Evolutionary conservation across 2,888 invertebrate species (phyloP).

Genomic region (Ichneumoninae sp.): DNA sequence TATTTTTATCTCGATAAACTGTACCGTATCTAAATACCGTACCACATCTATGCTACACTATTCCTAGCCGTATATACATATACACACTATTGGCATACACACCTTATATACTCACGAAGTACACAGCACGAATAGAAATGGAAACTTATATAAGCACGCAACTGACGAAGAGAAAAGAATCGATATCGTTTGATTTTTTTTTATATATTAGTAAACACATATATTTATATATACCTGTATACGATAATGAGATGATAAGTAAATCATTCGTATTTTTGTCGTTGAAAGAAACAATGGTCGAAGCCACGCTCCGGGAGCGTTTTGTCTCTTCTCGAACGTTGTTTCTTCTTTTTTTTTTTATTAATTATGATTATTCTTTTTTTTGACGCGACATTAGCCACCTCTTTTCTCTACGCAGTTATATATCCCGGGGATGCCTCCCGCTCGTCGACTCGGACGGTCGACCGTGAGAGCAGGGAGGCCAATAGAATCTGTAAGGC

Average conservation of each 20-base stretch:
- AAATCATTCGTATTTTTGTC: slow-evolving; percentile 21
- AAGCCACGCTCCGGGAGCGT: slow-evolving; percentile 28
- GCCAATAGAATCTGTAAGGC: slow-evolving; percentile 75
- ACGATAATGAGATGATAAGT: slow-evolving; percentile 18
- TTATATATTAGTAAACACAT: slow-evolving; percentile 23
- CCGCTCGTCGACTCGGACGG: slow-evolving; percentile 61
- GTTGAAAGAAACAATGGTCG: slow-evolving; percentile 45
- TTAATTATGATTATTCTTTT: background rate
- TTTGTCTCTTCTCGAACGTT: slow-evolving; percentile 49
- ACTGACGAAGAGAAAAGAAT: slow-evolving; percentile 52
- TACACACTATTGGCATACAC: slow-evolving; percentile 63
- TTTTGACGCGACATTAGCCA: slow-evolving; percentile 15
- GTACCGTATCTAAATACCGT: slow-evolving; percentile 23
- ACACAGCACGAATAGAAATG: slow-evolving; percentile 55
- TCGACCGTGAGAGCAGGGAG: slow-evolving; percentile 53
- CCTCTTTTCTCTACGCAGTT: slow-evolving; percentile 58
- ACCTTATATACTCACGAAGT: slow-evolving; percentile 51
- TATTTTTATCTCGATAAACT: slow-evolving; percentile 8
- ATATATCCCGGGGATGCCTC: slow-evolving; percentile 63
- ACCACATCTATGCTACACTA: slow-evolving; percentile 37
- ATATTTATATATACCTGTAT: slow-evolving; percentile 16
- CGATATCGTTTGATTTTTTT: slow-evolving; percentile 27
- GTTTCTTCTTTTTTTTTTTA: slow-evolving; percentile 14
- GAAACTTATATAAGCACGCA: slow-evolving; percentile 51
- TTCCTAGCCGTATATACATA: slow-evolving; percentile 57